Base-by-base conservation (phyloP, 2,888 invertebrate genomes). In the Stegana nigrithorax region DNA sequence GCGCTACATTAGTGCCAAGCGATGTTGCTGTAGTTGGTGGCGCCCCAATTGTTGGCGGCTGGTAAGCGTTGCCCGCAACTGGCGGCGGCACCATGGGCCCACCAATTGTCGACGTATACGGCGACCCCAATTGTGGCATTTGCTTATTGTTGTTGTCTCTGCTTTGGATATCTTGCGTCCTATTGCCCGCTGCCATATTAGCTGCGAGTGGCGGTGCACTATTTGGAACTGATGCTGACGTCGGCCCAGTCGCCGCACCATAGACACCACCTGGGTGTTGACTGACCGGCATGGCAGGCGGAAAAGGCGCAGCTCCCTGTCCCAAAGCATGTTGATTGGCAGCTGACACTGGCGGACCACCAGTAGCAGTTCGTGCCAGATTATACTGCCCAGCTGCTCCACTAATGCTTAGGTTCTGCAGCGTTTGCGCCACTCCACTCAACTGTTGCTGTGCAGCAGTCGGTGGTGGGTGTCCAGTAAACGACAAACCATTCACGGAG, bases 201-300 rank as follows among this genome's bases (percentile, higher is more conserved):
- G n/a, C n/a, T n/a, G n/a, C n/a, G n/a, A n/a, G n/a, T n/a, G n/a
- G n/a, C 32, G 39, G 39, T 39, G 39, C 6, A n/a, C n/a, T 39
- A 39, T n/a, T 39, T 8, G 39, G 39, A 12, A n/a, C n/a, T n/a
- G 39, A 3, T n/a, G 14, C 39, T n/a, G 39, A 17, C 25, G 17
- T 60, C 4, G 64, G 53, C 4, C 17, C 23, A 1, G 58, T 6
- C 26, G 59, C 7, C 19, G 39, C 51, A 4, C 77, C 75, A 62
- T 68, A 74, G 23, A 70, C 60, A 39, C 66, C 69, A 12, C 77
- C 68, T 19, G 75, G 26, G 51, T 57, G 60, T 0, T 25, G 47
- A 10, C 23, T 58, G 4, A 57, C 32, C 12, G 53, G 53, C 14
- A 32, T 19, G 6, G 12, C 12, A 10, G 53, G 17, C 19, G 14